Evolutionary conservation across 2,113 vertebrate species (phyloP).

Genomic region (Sinocyclocheilus grahami): DNA sequence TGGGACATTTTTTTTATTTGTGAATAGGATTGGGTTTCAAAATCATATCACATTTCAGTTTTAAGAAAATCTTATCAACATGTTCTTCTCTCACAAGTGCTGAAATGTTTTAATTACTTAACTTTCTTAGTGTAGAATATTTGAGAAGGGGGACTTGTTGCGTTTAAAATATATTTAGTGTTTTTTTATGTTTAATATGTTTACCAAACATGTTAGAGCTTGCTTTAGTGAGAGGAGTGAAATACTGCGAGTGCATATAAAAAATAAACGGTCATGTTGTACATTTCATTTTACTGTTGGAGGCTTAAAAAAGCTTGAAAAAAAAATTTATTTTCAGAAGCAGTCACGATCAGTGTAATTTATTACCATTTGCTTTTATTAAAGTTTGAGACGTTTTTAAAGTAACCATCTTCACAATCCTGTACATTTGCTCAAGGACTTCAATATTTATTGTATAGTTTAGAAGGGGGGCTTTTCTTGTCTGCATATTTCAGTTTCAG

Average conservation of each 20-base stretch:
- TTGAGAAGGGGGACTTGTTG: constrained; percentile 41
- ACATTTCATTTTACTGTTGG: constrained; percentile 69
- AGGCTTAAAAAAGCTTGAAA: constrained; percentile 52
- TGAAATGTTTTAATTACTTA: constrained; percentile 65
- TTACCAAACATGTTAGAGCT: constrained; percentile 69
- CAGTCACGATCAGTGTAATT: constrained; percentile 78
- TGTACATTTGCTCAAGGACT: constrained; percentile 75
- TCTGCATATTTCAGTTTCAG: constrained; percentile 72
- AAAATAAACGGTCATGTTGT: constrained; percentile 63
- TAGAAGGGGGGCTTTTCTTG: constrained; percentile 70
- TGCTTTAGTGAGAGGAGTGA: constrained; percentile 32
- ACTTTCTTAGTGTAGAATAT: constrained; percentile 70
- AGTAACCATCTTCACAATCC: constrained; percentile 69
- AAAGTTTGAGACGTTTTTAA: constrained; percentile 65
- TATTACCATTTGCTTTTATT: constrained; percentile 79
- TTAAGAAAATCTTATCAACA: constrained; percentile 43
- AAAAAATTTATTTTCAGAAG: constrained; percentile 64
- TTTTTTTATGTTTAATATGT: constrained; percentile 64
- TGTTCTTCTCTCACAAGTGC: constrained; percentile 58
- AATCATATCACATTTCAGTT: constrained; percentile 51
- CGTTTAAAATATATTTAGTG: constrained; percentile 57
- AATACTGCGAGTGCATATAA: constrained; percentile 46
- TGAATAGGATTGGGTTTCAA: constrained; percentile 43
- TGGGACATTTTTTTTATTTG: constrained; percentile 40
- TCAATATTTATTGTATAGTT: constrained; percentile 87